Evolutionary conservation across 1,140 invertebrate genomes (phyloP), one percentile per base, ranked within the genome.

Genomic region (Zaprionus taronus): DNA sequence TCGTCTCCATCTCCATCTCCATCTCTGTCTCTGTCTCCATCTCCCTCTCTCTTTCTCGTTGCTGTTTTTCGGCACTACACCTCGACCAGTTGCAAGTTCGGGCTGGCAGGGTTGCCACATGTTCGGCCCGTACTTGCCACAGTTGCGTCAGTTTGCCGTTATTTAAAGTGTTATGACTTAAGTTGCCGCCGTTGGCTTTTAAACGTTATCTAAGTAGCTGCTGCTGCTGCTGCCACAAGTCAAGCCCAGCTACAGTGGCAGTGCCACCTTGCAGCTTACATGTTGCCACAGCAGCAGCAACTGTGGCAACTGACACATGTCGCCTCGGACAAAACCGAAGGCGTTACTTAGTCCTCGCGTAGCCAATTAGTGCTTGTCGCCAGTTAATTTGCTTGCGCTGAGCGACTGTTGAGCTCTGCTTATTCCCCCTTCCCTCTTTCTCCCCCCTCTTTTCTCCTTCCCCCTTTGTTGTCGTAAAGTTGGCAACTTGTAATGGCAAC

Each of bases 121-220:
- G 41, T 2, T 41, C 38, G 5, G 38, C 9, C 31, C 31, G 9
- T 34, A 11, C 9, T 34, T 34, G 31, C 31, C 31, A 41, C 38
- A 41, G n/a, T 51, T 24, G 47, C 47, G 11, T 5, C n/a, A 9
- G 6, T 28, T 66, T 60, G 61, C 28, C 74, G 81, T 89, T 89
- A 76, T 76, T 89, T 81, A 89, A 89, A 89, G 68, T 81, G 78
- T 89, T 84, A 87, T 79, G 81, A 72, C 81, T 78, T 78, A 83
- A 87, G 84, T 87, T 87, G 65, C 64, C 56, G 67, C 65, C 80
- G 75, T 78, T 87, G 78, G 65, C 61, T 70, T 70, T 90, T 89
- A 90, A 89, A 79, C 81, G 84, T 77, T 87, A 87, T 87, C 84
- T 79, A 90, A 87, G 81, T 90, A 90, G 85, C 85, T 84, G 17